A percentile compares a stretch with the other conserved stretches of the same genome.
Evolutionary conservation across 2,888 invertebrate genomes (phyloP).

Genomic region (Dusona sp.): DNA sequence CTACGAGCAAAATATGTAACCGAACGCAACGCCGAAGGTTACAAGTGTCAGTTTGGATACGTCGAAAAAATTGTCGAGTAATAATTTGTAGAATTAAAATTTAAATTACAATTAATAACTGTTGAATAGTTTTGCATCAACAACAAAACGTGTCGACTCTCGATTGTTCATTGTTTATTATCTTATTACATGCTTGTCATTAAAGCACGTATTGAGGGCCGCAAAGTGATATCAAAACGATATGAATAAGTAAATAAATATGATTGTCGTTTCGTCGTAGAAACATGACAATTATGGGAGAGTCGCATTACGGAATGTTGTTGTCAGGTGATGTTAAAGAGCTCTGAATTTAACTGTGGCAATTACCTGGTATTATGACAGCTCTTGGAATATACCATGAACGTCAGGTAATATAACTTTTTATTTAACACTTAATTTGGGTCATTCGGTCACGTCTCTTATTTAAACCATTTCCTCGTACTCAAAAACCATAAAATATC

Average conservation of each 20-base stretch:
- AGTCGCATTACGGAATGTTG: slow-evolving; percentile 45
- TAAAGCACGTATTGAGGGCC: neutral
- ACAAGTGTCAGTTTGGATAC: slow-evolving; percentile 21
- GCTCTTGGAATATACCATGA: slow-evolving; percentile 84
- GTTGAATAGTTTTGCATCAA: neutral
- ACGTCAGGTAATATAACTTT: slow-evolving; percentile 82
- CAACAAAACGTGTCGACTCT: neutral
- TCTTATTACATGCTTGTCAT: neutral
- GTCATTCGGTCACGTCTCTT: neutral
- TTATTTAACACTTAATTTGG: neutral
- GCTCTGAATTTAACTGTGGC: slow-evolving; percentile 31
- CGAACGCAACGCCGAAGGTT: neutral
- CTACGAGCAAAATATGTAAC: neutral
- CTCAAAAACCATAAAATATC: neutral
- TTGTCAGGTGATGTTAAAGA: slow-evolving; percentile 76
- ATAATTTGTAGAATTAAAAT: neutral
- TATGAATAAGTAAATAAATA: slow-evolving; percentile 3
- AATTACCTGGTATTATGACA: slow-evolving; percentile 79
- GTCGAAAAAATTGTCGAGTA: neutral
- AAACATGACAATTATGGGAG: neutral
- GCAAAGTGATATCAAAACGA: neutral
- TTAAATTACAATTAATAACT: neutral
- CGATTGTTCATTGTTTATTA: neutral
- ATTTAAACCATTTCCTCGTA: too few species aligned
- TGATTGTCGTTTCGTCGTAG: neutral